Conservation (phyloP, 2,113 vertebrate species). For the Hippopotamus amphibius region DNA sequence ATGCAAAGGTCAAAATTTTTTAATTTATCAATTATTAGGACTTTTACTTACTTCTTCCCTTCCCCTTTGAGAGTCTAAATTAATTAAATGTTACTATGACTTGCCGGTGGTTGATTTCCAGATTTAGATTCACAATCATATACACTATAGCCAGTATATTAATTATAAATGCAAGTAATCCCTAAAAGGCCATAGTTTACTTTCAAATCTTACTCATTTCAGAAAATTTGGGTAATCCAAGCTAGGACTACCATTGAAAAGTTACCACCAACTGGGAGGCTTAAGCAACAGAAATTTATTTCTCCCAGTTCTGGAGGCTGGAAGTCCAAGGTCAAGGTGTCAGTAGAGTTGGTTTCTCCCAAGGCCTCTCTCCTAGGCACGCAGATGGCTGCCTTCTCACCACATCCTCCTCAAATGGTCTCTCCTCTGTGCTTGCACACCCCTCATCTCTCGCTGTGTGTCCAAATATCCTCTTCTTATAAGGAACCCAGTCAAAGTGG, state of each 20-base stretch:
- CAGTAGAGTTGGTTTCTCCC: neutral
- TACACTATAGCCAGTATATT: neutral
- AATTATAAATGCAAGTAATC: constrained; percentile 36
- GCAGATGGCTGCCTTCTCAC: neutral
- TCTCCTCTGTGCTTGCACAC: neutral
- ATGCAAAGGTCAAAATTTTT: constrained; percentile 11
- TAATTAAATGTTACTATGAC: neutral
- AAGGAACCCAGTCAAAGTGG: neutral
- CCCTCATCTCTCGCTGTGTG: neutral
- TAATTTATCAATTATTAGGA: neutral
- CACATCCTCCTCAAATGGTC: neutral
- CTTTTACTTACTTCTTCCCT: neutral
- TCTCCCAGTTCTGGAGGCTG: neutral
- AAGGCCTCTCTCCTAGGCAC: neutral
- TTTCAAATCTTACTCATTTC: constrained; percentile 35
- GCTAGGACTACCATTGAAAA: neutral
- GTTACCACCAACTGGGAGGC: neutral
- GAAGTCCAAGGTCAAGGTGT: neutral
- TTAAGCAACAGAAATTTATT: neutral
- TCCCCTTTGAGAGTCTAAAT: neutral
- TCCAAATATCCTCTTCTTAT: neutral
- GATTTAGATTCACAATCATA: neutral
- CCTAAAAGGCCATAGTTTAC: neutral
- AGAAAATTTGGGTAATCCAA: neutral
- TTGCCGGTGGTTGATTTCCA: constrained; percentile 27